Evolutionary conservation across 2,888 invertebrate species (phyloP).

Genomic region (Hypercompe scribonia): DNA sequence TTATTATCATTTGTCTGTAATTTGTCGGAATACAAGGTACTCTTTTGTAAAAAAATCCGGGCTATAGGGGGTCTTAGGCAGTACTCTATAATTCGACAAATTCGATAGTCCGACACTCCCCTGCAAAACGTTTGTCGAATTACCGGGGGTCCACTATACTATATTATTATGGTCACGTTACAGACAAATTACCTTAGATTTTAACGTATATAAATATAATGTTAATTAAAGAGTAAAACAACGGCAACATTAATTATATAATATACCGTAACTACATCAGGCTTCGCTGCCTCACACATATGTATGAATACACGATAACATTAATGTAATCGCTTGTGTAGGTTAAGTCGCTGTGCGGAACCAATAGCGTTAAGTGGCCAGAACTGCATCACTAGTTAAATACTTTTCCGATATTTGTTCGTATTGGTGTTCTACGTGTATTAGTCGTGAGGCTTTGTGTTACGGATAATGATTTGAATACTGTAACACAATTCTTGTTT

Average conservation of each 20-base stretch:
- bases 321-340: conserved; percentile 37
- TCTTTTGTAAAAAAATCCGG: too few species aligned
- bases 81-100: too few species aligned
- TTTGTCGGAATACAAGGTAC: too few species aligned
- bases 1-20: too few species aligned
- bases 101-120: too few species aligned
- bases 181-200: not conserved
- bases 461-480: conserved; percentile 19
- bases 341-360: conserved; percentile 31
- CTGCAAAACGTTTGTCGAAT: too few species aligned
- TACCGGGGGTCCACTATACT: too few species aligned
- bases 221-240: not conserved
- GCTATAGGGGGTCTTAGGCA: too few species aligned
- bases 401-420: conserved; percentile 76
- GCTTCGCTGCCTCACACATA: conserved; percentile 3
- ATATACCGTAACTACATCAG: not conserved
- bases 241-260: not conserved
- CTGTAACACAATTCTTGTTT: not conserved
- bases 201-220: not conserved
- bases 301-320: conserved; percentile 13
- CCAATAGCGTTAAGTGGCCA: conserved; percentile 64
- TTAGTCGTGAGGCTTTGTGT: conserved; percentile 44
- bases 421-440: conserved; percentile 66
- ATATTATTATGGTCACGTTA: not conserved
- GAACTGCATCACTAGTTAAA: conserved; percentile 69